Base-by-base conservation (phyloP, 2,888 invertebrate species). In the Tenodera sinensis region DNA sequence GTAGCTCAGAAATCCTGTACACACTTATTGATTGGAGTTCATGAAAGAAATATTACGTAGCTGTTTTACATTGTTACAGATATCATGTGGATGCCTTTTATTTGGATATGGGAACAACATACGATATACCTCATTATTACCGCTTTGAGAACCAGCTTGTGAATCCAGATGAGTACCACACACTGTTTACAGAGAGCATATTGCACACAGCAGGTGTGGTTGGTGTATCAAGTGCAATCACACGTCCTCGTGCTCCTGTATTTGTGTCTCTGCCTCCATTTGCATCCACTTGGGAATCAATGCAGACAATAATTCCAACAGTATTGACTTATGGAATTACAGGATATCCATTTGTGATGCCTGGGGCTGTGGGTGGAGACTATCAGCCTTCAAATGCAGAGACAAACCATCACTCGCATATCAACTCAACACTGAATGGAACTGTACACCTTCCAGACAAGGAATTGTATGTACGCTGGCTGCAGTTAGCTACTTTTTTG, bases 351-450 rank as follows among this genome's bases (percentile, higher is more conserved):
- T 98, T 98, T 92, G 95, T 98, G 84, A 96, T 99, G 94, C 98
- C 98, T 0, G 98, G 99, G 0, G 97, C 98, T 7, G 97, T 99
- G 0, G 99, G 99, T 0, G 99, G 98, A 0, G 98, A 98, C 91
- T 96, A 96, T 83, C 95, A 96, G 87, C 94, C 96, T 90, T 95
- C 96, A 71, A 54, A 88, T 30, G 86, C 83, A 9, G 83, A 84
- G 15, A 71, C 54, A 71, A 2, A 71, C 25, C 15, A 8, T 25
- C 54, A 20, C 20, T 71, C 54, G 3, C 7, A 28, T 42, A 27
- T 30, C 83, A 42, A 2, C 25, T 27, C 25, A 9, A 86, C 28
- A 14, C 9, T 8, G 25, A 88, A 89, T 83, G 85, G 47, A 7
- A 85, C 85, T 8, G 83, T 28, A 30, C 92, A 92, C 7, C 92